Base-by-base conservation (phyloP, 2,888 invertebrate genomes). In the Anorthoa munda region DNA sequence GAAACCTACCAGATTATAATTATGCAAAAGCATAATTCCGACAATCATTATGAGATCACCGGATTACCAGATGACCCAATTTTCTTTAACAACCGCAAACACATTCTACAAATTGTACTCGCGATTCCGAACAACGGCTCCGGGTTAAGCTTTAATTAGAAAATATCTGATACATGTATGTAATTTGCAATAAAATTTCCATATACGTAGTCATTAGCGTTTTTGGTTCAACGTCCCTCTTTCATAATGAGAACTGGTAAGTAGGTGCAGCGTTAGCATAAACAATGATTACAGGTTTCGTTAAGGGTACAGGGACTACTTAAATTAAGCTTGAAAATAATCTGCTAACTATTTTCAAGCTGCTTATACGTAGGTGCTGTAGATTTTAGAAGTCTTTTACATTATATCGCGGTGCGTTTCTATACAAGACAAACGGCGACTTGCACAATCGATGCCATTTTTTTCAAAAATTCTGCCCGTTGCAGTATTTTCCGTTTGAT, bases 81-180 rank as follows among this genome's bases (percentile, higher is more conserved):
- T 75, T 67, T 18, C 53, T 18, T 77, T 75, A 55, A 67, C 53
- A 75, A 53, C 61, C 64, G 50, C 76, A 71, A 79, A 79, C 70
- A 70, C 21, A 67, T 66, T 66, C 26, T 48, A 63, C 61, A 63
- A 78, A 78, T 79, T 65, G 55, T 59, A 70, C 64, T 71, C 46
- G 67, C 65, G 56, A 74, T 75, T 74, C 26, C 26, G 31, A 59
- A 58, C 60, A 79, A 67, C 79, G 63, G 63, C 46, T 71, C 56
- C 58, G 63, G 82, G 75, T 72, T 68, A 76, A 67, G 74, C 72
- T 84, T 79, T 84, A 82, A 85, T 83, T 79, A 82, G 71, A 77
- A 85, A 75, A 77, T 75, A 68, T 61, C 75, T 65, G 79, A 82
- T 77, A 79, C 31, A 77, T 77, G 72, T 48, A 31, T 59, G 75